phyloP scores from a whole-genome alignment of 2,797 vertebrate species.

The Paguma larvata region DNA sequence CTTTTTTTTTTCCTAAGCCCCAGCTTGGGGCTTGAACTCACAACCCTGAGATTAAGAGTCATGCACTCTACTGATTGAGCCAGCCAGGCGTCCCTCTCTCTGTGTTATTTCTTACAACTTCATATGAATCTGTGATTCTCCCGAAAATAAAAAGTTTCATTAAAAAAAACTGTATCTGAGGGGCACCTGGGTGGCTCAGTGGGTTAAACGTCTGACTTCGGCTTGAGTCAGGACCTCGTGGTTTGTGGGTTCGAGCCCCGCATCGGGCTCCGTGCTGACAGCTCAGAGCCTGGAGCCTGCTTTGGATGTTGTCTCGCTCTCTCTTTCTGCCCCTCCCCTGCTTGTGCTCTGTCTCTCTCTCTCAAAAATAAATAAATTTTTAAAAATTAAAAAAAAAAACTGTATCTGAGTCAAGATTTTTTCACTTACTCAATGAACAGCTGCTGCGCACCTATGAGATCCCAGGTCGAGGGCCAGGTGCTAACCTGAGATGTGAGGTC shows the following conservation, averaged over 20 bases:
- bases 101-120: background rate
- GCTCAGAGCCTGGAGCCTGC: too few relatives aligned
- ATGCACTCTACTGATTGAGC: background rate
- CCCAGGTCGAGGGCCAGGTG: background rate
- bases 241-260: too few relatives aligned
- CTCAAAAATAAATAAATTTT: background rate
- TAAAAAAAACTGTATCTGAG: background rate
- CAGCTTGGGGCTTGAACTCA: background rate
- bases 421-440: background rate
- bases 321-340: too few relatives aligned
- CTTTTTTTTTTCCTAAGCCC: background rate
- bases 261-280: too few relatives aligned
- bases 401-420: background rate
- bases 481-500: background rate
- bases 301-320: too few relatives aligned
- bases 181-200: too few relatives aligned
- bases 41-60: background rate
- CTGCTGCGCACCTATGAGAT: background rate
- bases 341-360: background rate
- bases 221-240: too few relatives aligned
- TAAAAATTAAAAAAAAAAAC: background rate
- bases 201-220: too few relatives aligned
- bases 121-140: background rate
- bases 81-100: background rate
- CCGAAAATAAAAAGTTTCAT: slow-evolving; percentile 8